Base-by-base conservation (phyloP, 2,113 vertebrate species). In the Acrocephalus kingi region DNA sequence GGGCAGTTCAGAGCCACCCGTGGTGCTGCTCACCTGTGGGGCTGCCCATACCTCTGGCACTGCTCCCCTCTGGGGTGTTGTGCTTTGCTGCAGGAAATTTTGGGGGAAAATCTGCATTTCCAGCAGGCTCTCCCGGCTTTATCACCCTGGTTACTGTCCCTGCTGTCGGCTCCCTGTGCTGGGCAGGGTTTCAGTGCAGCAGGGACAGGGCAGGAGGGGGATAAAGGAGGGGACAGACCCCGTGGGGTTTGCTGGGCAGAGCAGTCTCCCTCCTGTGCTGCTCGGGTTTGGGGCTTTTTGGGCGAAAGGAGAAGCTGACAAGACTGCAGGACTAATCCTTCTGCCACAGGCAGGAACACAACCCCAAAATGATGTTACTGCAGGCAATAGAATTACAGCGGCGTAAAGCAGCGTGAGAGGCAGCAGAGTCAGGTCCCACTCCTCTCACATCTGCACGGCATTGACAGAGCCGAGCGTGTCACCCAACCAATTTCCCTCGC, bases 271-370 rank as follows among this genome's bases (percentile, higher is more conserved):
- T 76, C 45, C 52, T 39, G 21, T 33, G 55, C 63, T 24, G 25
- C 25, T 24, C 54, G 33, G 21, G 14, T 43, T 66, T 14, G 55
- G 72, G 28, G 3, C 4, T 49, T 54, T 56, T 68, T 20, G 25
- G 28, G 72, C 8, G 1, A 25, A 54, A 35, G 71, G 37, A 79
- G 43, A 66, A 81, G 78, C 89, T 90, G 91, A 25, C 23, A 21
- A 51, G 82, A 18, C 87, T 85, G 90, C 82, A 86, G 90, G 90
- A 66, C 82, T 77, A 37, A 89, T 94, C 82, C 94, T 89, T 75
- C 84, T 92, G 89, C 91, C 95, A 94, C 73, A 51, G 87, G 62
- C 89, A 55, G 82, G 74, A 82, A 5, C 19, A 4, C 75, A 63
- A 67, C 78, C 63, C 79, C 41, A 2, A 92, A 87, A 54, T 58